A percentile compares a stretch with the other conserved stretches of the same genome.
Conservation (phyloP, 2,113 vertebrate genomes). For the Trogon surrucura region DNA sequence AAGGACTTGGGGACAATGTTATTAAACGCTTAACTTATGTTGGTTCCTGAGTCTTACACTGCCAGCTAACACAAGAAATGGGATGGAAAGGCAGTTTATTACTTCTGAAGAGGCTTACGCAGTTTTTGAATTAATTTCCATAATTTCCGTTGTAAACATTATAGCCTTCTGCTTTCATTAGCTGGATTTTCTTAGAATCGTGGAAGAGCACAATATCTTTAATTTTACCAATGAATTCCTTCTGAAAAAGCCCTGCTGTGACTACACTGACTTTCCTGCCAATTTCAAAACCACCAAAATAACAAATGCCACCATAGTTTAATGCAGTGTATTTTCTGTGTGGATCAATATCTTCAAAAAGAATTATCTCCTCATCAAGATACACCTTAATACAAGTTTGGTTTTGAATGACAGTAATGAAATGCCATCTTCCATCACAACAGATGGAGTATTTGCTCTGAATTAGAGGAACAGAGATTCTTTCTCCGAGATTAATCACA, state of each 20-base stretch:
- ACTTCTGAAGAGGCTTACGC: not conserved
- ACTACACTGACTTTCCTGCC: constrained; percentile 71
- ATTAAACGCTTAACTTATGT: not conserved
- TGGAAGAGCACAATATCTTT: constrained; percentile 83
- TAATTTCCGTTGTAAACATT: constrained; percentile 80
- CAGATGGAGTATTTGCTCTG: constrained; percentile 64
- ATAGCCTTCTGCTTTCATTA: constrained; percentile 83
- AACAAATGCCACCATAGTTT: constrained; percentile 82
- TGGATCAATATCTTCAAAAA: constrained; percentile 82
- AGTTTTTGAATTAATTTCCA: constrained; percentile 23
- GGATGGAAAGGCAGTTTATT: not conserved
- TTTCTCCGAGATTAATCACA: constrained; percentile 85
- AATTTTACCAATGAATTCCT: constrained; percentile 81
- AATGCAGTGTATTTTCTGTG: constrained; percentile 82
- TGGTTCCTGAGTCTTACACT: not conserved
- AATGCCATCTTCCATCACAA: constrained; percentile 77
- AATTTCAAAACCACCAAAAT: constrained; percentile 88
- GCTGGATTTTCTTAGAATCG: constrained; percentile 75
- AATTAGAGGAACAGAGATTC: constrained; percentile 71
- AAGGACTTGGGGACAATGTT: not conserved
- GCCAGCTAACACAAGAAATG: not conserved
- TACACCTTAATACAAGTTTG: constrained; percentile 80
- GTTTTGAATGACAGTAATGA: constrained; percentile 77
- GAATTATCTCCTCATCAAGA: constrained; percentile 73
- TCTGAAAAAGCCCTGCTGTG: constrained; percentile 81